Conservation (phyloP, 2,888 invertebrate species). For the Scaptomyza parva region DNA sequence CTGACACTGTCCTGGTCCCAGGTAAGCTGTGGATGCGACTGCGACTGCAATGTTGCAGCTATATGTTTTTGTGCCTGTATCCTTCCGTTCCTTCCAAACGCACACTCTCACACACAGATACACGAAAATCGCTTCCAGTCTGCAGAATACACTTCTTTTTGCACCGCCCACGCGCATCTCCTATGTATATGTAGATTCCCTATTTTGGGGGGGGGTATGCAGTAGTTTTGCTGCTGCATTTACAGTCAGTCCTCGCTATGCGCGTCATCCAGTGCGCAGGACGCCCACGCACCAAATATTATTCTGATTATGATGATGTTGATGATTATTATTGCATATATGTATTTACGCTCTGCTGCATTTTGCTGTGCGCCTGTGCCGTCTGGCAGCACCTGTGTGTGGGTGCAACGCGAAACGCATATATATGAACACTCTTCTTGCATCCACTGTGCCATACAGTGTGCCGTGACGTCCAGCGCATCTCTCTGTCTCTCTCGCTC, state of each 20-base stretch:
- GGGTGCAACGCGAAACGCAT: constrained; percentile 11
- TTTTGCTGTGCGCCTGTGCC: constrained; percentile 58
- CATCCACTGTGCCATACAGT: constrained; percentile 10
- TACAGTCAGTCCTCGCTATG: constrained; percentile 41
- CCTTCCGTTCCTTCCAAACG: constrained; percentile 23
- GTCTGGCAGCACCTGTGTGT: constrained; percentile 72
- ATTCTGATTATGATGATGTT: not conserved
- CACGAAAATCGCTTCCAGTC: constrained; percentile 54
- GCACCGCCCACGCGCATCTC: constrained; percentile 17
- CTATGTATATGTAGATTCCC: not conserved
- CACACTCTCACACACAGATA: too few relatives aligned
- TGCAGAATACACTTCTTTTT: constrained; percentile 43
- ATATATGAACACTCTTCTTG: not conserved
- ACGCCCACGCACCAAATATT: constrained; percentile 23
- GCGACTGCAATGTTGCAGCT: constrained; percentile 36
- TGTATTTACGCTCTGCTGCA: constrained; percentile 4
- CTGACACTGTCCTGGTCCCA: constrained; percentile 6
- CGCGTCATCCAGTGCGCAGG: constrained; percentile 46
- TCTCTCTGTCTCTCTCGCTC: constrained; percentile 19
- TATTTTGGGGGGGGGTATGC: constrained; percentile 42
- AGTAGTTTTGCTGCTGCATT: constrained; percentile 51
- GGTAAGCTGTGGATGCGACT: constrained; percentile 32
- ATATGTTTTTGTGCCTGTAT: constrained; percentile 38
- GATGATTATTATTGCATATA: not conserved
- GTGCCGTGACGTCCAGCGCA: too few relatives aligned